A percentile compares a stretch with the other conserved stretches of the same genome.
Conservation (phyloP, 1,140 invertebrate species). For the Drosophila sucinea region DNA sequence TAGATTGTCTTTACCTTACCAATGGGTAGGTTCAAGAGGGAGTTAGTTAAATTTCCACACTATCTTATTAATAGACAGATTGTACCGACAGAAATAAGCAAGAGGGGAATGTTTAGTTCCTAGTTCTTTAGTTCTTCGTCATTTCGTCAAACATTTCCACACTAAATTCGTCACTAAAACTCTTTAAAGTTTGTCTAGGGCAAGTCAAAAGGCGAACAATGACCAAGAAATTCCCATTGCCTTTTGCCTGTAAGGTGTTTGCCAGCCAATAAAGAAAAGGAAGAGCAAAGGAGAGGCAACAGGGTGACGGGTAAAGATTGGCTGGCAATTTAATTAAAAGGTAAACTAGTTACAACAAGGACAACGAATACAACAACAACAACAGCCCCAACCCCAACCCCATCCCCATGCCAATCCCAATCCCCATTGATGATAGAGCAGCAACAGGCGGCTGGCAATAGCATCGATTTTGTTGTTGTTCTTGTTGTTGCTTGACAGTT, state of each 20-base stretch:
- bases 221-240: constrained; percentile 46
- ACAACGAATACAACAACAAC: constrained; percentile 22
- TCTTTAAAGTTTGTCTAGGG: background rate
- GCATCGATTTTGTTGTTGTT: constrained; percentile 66
- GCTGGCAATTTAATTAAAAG: constrained; percentile 77
- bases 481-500: constrained; percentile 45
- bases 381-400: constrained; percentile 17
- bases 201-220: constrained; percentile 40
- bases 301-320: constrained; percentile 30
- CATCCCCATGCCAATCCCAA: constrained; percentile 2
- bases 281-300: background rate
- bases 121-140: too few species aligned
- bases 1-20: too few species aligned
- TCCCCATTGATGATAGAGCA: constrained; percentile 26
- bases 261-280: constrained; percentile 53
- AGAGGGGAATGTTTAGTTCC: too few species aligned
- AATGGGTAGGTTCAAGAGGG: too few species aligned
- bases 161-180: too few species aligned
- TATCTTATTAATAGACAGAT: too few species aligned
- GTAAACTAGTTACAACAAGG: constrained; percentile 67
- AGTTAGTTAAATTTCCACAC: too few species aligned
- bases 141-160: too few species aligned
- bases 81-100: too few species aligned
- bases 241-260: constrained; percentile 32
- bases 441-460: constrained; percentile 67